Evolutionary conservation across 2,888 invertebrate species (phyloP), one percentile per base, ranked within the genome.

Genomic region (Oeneis ivallda): DNA sequence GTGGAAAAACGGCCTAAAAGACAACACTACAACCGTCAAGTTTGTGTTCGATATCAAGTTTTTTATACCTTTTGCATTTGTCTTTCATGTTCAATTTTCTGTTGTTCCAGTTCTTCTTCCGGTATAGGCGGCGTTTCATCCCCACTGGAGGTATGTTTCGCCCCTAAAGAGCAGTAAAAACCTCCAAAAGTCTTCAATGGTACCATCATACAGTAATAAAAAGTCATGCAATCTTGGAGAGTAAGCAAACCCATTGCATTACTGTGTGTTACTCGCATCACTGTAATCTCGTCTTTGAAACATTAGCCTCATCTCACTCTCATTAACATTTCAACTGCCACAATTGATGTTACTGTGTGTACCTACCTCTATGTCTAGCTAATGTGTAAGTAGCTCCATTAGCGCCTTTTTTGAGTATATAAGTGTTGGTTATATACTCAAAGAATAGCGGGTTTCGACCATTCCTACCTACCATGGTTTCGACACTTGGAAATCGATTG

Each of bases 61-160:
- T 50, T 26, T 26, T 26, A 5, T 50, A 92, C 89, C 86, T 92
- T 92, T 76, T 94, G 93, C 75, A 94, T 79, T 78, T 94, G 93
- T 68, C 92, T 89, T 80, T 94, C 93, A 92, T 94, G 93, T 84
- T 94, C 93, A 76, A 93, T 87, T 81, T 93, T 93, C 74, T 94
- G 92, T 74, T 94, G 94, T 77, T 94, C 93, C 62, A 92, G 84
- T 69, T 92, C 91, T 74, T 92, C 88, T 79, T 92, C 83, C 64
- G 92, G 82, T 76, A 90, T 83, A 72, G 92, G 85, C 1, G 91
- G 89, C 72, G 93, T 86, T 77, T 93, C 88, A 89, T 93, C 84
- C 77, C 93, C 83, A 85, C 93, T 83, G 86, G 91, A 89, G 65
- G 88, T 82, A 71, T 92, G 92, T 75, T 93, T 92, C 41, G 89